Conservation (phyloP, 1,140 invertebrate genomes). For the Melipona quadrifasciata region DNA sequence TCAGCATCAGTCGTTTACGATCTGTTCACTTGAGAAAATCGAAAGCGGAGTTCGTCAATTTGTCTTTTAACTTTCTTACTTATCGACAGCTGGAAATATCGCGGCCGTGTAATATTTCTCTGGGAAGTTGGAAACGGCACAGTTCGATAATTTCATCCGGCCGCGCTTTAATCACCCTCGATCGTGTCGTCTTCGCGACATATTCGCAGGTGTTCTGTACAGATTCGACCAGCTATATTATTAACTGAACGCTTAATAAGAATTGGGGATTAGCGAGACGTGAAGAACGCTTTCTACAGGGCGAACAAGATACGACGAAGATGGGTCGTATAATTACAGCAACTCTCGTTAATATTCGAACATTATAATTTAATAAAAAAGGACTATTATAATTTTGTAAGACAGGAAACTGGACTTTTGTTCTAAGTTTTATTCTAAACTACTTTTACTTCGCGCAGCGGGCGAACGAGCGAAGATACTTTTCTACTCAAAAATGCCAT, state of each 20-base stretch:
- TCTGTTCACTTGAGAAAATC: background rate
- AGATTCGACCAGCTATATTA: background rate
- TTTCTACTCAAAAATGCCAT: too few relatives aligned
- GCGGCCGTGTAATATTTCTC: background rate
- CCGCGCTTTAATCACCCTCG: constrained; percentile 10
- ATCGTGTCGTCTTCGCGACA: background rate
- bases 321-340: too few relatives aligned
- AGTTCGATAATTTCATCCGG: constrained; percentile 1
- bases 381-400: too few relatives aligned
- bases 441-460: too few relatives aligned
- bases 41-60: background rate
- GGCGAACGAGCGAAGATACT: too few relatives aligned
- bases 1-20: background rate
- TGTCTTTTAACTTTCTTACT: too few relatives aligned
- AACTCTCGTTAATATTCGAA: too few relatives aligned
- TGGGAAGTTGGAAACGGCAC: background rate
- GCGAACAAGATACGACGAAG: too few relatives aligned
- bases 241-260: too few relatives aligned
- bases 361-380: too few relatives aligned
- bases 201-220: background rate
- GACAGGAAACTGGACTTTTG: too few relatives aligned
- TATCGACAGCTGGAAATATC: constrained; percentile 27
- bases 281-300: background rate
- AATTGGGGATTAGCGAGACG: constrained; percentile 1
- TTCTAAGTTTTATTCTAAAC: too few relatives aligned